A percentile compares a stretch with the other conserved stretches of the same genome.
These are phyloP conservation scores for Cryptus viduatorius DNA, from an alignment of 2,888 invertebrate species.

Conservation along the genomic window DNA sequence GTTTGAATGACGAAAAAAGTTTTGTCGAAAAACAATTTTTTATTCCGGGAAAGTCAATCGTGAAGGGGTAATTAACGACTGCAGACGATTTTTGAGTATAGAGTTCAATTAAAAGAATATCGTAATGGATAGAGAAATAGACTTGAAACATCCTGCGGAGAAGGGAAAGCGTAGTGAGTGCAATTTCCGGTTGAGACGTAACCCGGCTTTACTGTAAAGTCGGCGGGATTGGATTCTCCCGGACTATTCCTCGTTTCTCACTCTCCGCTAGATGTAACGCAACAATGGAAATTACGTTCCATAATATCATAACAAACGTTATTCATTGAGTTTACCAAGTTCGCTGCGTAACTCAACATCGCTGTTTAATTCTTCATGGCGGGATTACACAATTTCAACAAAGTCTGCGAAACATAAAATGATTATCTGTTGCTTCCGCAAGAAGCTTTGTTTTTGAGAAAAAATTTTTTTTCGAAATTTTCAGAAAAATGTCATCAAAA, in stretches of 20 bases:
- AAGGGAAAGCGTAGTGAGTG: constrained; percentile 11
- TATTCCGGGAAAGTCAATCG: neutral
- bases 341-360: neutral
- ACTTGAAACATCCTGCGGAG: constrained; percentile 1
- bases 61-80: neutral
- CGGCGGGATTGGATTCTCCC: constrained; percentile 12
- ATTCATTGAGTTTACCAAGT: neutral
- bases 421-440: too few species aligned
- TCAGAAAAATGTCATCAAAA: too few species aligned
- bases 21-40: neutral
- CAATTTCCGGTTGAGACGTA: constrained; percentile 22
- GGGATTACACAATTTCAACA: neutral
- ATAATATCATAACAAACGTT: neutral
- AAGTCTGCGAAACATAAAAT: neutral
- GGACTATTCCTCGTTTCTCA: constrained; percentile 12
- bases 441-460: too few species aligned
- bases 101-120: neutral
- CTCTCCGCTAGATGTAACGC: neutral
- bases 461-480: too few species aligned
- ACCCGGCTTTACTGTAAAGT: constrained; percentile 8
- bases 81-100: neutral
- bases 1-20: neutral
- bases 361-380: neutral
- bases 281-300: constrained; percentile 1
- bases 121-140: neutral